A percentile compares a stretch with the other conserved stretches of the same genome.
Evolutionary conservation across 2,113 vertebrate genomes (phyloP).

Genomic region (Pedionomus torquatus): DNA sequence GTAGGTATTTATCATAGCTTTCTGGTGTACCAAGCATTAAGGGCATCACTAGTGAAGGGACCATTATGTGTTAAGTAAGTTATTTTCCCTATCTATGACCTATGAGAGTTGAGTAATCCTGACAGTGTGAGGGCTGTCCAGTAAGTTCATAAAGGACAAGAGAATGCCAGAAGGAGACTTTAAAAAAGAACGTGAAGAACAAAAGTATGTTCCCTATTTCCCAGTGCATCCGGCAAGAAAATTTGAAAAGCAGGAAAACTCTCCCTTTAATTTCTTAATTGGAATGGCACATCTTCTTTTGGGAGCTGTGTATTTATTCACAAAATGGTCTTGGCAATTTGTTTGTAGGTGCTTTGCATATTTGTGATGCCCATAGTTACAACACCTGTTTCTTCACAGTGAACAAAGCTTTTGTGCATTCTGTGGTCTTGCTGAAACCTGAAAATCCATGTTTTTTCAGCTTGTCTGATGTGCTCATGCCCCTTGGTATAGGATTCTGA

Average conservation of each 20-base stretch:
- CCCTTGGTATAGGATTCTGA: not conserved
- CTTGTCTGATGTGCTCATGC: not conserved
- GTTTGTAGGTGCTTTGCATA: not conserved
- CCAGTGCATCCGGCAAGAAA: not conserved
- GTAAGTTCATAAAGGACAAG: not conserved
- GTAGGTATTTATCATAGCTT: not conserved
- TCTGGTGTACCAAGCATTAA: not conserved
- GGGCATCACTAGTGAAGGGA: not conserved
- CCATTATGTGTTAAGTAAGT: not conserved
- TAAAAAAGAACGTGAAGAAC: not conserved
- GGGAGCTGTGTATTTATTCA: not conserved
- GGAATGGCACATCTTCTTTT: not conserved
- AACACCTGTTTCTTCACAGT: not conserved
- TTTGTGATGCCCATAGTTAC: not conserved
- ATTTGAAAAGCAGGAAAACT: not conserved
- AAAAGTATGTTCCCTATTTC: not conserved
- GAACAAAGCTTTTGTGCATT: not conserved
- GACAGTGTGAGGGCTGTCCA: not conserved
- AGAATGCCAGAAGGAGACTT: not conserved
- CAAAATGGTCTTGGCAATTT: not conserved
- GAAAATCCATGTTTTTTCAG: not conserved
- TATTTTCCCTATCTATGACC: not conserved
- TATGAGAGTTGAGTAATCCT: not conserved
- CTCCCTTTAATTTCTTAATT: not conserved
- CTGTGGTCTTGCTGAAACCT: not conserved